Evolutionary conservation across 2,797 vertebrate genomes (phyloP).

Genomic region (Dicrostonyx torquatus): DNA sequence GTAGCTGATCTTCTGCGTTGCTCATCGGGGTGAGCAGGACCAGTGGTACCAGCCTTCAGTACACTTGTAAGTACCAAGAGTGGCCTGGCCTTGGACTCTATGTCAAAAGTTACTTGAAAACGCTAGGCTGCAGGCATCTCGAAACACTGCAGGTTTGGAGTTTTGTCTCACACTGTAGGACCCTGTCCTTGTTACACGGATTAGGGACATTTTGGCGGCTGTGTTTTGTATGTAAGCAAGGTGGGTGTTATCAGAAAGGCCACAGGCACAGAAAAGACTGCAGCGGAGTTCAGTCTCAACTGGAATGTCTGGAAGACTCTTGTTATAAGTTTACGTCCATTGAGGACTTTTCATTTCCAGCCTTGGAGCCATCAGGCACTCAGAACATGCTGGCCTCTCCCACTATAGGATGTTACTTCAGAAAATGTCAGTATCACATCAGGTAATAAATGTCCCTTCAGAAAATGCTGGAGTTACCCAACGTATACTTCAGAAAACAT

Average conservation of each 20-base stretch:
- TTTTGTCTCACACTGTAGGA: not conserved
- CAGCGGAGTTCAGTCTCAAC: not conserved
- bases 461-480: not conserved
- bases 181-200: not conserved
- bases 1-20: not conserved
- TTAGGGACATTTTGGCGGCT: not conserved
- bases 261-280: not conserved
- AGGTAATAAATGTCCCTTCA: not conserved
- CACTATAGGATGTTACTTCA: not conserved
- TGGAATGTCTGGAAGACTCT: not conserved
- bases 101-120: slow-evolving; percentile 36
- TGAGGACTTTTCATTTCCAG: not conserved
- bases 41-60: accelerated
- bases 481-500: not conserved
- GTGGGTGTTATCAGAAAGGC: not conserved
- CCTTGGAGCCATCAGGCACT: not conserved
- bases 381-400: not conserved
- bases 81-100: not conserved
- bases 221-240: not conserved
- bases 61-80: not conserved
- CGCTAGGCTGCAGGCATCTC: not conserved
- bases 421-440: not conserved
- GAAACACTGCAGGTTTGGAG: not conserved
- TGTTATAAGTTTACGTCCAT: not conserved
- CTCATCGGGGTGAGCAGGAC: accelerated